phyloP scores from a whole-genome alignment of 2,888 invertebrate genomes.

The Cheilosia vernalis region DNA sequence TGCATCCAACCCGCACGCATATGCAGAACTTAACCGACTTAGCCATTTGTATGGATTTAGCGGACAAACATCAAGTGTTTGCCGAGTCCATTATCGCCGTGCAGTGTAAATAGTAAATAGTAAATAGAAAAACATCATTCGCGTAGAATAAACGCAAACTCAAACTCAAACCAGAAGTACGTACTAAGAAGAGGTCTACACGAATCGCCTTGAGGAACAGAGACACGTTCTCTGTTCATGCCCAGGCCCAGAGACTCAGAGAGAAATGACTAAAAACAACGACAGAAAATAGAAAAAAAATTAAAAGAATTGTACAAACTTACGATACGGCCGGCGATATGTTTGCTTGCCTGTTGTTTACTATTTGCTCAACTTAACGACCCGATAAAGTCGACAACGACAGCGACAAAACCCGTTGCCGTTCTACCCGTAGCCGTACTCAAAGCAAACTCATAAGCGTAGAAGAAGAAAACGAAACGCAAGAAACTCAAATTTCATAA shows the following conservation, averaged over 20 bases:
- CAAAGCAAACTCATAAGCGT: not conserved
- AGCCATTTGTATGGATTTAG: slow-evolving; percentile 46
- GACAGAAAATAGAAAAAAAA: slow-evolving; percentile 3
- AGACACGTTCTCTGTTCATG: slow-evolving; percentile 53
- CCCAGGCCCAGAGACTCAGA: slow-evolving; percentile 1
- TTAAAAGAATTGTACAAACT: slow-evolving; percentile 16
- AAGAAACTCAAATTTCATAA: slow-evolving; percentile 55
- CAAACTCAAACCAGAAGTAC: slow-evolving; percentile 1
- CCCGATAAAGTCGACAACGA: slow-evolving; percentile 62
- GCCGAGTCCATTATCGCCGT: slow-evolving; percentile 44
- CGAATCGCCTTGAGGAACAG: slow-evolving; percentile 56
- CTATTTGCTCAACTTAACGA: slow-evolving; percentile 71
- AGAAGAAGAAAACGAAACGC: slow-evolving; percentile 24
- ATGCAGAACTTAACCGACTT: slow-evolving; percentile 8
- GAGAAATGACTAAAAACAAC: slow-evolving; percentile 33
- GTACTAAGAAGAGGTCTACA: slow-evolving; percentile 42
- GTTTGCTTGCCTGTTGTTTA: slow-evolving; percentile 65
- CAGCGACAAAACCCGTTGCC: not conserved
- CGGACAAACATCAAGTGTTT: slow-evolving; percentile 53
- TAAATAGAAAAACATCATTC: slow-evolving; percentile 7
- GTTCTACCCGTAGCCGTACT: not conserved
- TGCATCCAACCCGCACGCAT: slow-evolving; percentile 8
- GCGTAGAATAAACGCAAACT: slow-evolving; percentile 16
- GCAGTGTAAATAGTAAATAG: slow-evolving; percentile 21
- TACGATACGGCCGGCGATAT: slow-evolving; percentile 37